A percentile compares a stretch with the other conserved stretches of the same genome.
Conservation (phyloP, 2,888 invertebrate species). For the Athripsodes cinereus region DNA sequence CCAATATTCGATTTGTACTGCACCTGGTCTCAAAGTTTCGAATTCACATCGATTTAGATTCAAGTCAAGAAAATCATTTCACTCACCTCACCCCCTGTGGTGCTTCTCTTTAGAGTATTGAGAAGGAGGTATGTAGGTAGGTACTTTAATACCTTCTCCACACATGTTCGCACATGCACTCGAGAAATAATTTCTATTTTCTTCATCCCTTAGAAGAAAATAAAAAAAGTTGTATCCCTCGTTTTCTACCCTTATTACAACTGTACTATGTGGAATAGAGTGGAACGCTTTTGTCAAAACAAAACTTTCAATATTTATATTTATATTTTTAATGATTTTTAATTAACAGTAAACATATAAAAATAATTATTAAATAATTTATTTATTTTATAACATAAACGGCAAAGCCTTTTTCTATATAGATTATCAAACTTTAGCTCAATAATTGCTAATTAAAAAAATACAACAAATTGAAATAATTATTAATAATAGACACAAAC, state of each 20-base stretch:
- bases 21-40: neutral
- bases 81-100: neutral
- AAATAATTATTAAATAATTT: too few relatives aligned
- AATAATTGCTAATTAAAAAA: too few relatives aligned
- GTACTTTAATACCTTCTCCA: too few relatives aligned
- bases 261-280: neutral
- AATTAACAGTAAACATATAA: too few relatives aligned
- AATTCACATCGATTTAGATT: neutral
- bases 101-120: too few relatives aligned
- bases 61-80: neutral
- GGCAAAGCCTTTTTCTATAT: too few relatives aligned
- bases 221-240: neutral
- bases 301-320: too few relatives aligned
- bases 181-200: neutral
- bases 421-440: too few relatives aligned
- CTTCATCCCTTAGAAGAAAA: neutral
- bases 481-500: too few relatives aligned
- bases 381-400: too few relatives aligned
- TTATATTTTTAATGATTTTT: too few relatives aligned
- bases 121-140: neutral
- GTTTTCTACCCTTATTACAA: neutral
- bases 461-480: too few relatives aligned
- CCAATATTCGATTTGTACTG: neutral
- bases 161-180: neutral
- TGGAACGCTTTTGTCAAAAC: neutral